Conservation (phyloP, 2,888 invertebrate genomes). For the Phoronis australis region DNA sequence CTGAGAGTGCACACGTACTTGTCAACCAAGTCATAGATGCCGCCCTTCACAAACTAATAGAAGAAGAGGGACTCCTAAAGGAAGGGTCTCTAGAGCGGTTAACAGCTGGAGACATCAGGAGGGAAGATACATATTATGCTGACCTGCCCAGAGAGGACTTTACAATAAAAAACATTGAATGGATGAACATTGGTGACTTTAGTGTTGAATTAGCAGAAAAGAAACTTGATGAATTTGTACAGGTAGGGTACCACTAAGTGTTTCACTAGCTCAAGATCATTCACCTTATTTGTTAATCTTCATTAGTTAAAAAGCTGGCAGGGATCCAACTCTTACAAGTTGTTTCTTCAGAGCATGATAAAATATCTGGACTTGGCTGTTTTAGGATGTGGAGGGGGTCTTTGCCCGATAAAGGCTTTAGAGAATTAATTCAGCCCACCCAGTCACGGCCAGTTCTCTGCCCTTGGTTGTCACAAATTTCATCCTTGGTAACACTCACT, state of each 20-base stretch:
- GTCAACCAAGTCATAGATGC: constrained; percentile 41
- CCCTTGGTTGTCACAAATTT: neutral
- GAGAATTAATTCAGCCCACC: neutral
- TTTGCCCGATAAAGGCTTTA: no score
- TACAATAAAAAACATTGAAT: constrained; percentile 44
- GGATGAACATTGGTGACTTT: constrained; percentile 47
- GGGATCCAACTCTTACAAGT: no score
- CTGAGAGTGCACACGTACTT: constrained; percentile 33
- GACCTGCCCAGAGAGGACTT: constrained; percentile 28
- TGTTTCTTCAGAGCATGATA: no score
- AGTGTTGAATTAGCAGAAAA: constrained; percentile 34
- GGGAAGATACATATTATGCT: constrained; percentile 26
- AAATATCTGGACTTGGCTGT: no score
- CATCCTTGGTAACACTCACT: no score
- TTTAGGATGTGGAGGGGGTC: no score
- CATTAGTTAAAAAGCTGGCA: no score
- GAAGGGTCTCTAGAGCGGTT: constrained; percentile 23
- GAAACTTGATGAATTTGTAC: constrained; percentile 48
- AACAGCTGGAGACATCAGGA: constrained; percentile 22
- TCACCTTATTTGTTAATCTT: neutral
- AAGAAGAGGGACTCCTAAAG: constrained; percentile 25
- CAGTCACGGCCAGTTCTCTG: neutral
- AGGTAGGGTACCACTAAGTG: constrained; percentile 24
- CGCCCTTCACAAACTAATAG: constrained; percentile 35
- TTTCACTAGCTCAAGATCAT: neutral